Conservation (phyloP, 1,140 invertebrate genomes). For the Dysdera silvatica region DNA sequence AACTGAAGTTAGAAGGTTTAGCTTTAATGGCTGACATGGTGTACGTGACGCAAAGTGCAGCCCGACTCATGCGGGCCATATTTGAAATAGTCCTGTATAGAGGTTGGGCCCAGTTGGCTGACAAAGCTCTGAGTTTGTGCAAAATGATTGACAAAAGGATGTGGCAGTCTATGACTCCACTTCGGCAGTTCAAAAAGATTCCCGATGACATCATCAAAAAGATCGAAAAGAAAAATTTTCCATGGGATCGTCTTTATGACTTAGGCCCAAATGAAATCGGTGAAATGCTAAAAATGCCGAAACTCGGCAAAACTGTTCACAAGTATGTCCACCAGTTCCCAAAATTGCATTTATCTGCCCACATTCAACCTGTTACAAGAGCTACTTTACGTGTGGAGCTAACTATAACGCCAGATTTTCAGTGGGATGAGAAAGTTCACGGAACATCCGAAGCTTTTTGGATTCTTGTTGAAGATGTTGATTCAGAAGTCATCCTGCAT, state of each 20-base stretch:
- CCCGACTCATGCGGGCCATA: constrained; percentile 88
- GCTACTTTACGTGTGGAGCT: constrained; percentile 90
- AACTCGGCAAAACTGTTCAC: constrained; percentile 93
- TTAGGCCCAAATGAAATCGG: constrained; percentile 95
- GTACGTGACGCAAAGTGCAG: constrained; percentile 96
- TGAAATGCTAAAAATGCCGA: constrained; percentile 89
- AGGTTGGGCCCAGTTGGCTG: constrained; percentile 95
- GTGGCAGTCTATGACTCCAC: constrained; percentile 99
- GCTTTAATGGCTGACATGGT: constrained; percentile 99
- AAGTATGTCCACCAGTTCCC: constrained; percentile 98
- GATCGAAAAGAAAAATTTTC: constrained; percentile 96
- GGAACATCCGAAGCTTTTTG: constrained; percentile 91
- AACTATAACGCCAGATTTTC: constrained; percentile 97
- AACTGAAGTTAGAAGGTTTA: constrained; percentile 95
- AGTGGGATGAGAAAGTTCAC: constrained; percentile 97
- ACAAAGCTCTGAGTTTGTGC: constrained; percentile 89
- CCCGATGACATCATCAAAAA: constrained; percentile 96
- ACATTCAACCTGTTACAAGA: constrained; percentile 95
- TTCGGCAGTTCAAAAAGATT: constrained; percentile 96
- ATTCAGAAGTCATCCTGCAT: constrained; percentile 86
- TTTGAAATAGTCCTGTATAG: constrained; percentile 86
- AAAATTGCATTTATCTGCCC: constrained; percentile 85
- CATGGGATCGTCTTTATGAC: constrained; percentile 90
- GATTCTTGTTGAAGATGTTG: constrained; percentile 98
- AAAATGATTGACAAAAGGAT: constrained; percentile 99